These are phyloP conservation scores for Lanius collurio DNA, from an alignment of 2,113 vertebrate species.

Conservation along the genomic window DNA sequence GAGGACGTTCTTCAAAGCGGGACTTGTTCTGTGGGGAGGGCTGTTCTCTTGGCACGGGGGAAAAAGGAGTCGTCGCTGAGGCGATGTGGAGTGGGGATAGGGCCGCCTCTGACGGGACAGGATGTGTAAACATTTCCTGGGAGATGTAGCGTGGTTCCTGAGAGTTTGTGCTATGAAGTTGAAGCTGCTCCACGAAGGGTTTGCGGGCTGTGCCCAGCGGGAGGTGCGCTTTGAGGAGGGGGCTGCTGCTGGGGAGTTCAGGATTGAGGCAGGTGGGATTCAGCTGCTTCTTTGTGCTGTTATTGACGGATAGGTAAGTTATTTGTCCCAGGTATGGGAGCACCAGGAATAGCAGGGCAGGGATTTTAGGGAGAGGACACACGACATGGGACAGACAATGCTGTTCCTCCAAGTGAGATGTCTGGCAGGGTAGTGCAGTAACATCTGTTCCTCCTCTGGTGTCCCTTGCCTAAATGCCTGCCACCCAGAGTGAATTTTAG, in stretches of 20 bases:
- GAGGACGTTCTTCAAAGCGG: background rate
- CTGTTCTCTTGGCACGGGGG: background rate
- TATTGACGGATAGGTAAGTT: background rate
- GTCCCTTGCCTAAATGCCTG: background rate
- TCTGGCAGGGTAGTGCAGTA: no score
- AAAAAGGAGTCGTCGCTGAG: background rate
- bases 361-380: background rate
- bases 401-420: background rate
- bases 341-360: background rate
- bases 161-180: fast-evolving
- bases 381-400: fast-evolving
- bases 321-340: background rate
- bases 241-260: background rate
- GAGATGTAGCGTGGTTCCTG: background rate
- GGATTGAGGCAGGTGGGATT: background rate
- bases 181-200: background rate
- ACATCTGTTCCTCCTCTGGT: background rate
- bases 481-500: background rate
- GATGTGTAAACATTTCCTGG: background rate
- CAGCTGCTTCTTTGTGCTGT: background rate
- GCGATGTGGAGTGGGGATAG: no score
- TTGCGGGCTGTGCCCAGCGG: background rate
- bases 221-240: background rate
- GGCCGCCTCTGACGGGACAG: fast-evolving
- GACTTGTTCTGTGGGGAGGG: background rate